Conservation (phyloP, 1,140 invertebrate species). For the Plectrocnemia conspersa region DNA sequence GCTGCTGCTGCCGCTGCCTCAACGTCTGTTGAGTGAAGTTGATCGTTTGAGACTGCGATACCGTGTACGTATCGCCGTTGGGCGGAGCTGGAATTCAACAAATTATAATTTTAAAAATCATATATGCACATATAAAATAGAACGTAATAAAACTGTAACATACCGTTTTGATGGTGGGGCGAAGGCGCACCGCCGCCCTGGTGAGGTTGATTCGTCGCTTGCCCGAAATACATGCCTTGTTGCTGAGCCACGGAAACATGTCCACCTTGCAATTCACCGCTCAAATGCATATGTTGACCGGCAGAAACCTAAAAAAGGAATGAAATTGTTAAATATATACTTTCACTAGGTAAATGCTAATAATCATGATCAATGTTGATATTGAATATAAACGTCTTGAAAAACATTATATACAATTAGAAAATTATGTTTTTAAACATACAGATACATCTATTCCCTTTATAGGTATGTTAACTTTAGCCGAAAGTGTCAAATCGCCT, state of each 20-base stretch:
- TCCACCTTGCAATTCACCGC: conserved; percentile 54
- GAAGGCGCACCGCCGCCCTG: conserved; percentile 36
- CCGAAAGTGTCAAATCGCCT: no score
- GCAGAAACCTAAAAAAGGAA: conserved; percentile 62
- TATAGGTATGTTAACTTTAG: no score
- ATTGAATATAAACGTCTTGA: no score
- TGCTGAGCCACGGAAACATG: conserved; percentile 71
- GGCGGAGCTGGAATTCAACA: conserved; percentile 39
- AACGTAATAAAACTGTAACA: background rate
- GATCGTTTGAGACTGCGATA: conserved; percentile 76
- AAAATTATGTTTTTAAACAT: no score
- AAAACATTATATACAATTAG: no score
- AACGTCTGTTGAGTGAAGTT: conserved; percentile 74
- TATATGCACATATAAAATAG: background rate
- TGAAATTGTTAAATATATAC: background rate
- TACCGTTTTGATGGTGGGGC: conserved; percentile 34
- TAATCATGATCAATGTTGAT: no score
- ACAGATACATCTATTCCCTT: no score
- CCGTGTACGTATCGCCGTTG: conserved; percentile 60
- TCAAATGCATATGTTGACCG: conserved; percentile 73
- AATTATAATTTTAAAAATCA: conserved; percentile 3
- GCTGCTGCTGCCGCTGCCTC: conserved; percentile 46
- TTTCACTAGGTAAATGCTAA: no score
- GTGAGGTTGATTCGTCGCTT: conserved; percentile 37
- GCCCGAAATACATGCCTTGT: conserved; percentile 70